Evolutionary conservation across 2,113 vertebrate genomes (phyloP).

Genomic region (Caracal caracal): DNA sequence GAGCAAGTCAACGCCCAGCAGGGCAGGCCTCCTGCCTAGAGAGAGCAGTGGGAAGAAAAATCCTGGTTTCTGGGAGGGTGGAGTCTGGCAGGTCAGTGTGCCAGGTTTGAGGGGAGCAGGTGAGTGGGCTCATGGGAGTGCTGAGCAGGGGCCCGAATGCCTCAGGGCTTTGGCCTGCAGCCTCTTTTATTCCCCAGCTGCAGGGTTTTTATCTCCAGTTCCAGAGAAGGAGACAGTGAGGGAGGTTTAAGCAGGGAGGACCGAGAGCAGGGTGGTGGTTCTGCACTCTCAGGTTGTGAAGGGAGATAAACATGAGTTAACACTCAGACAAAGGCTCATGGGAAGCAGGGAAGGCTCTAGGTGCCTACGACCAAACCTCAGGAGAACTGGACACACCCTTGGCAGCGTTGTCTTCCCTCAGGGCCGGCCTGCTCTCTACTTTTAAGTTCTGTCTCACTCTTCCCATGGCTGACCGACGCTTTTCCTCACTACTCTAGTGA

Average conservation of each 20-base stretch:
- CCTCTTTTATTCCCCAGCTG: background rate
- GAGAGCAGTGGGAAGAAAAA: background rate
- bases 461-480: accelerated
- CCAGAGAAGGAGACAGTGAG: background rate
- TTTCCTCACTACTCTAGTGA: background rate
- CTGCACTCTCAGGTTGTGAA: background rate
- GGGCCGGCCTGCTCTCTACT: background rate
- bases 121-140: background rate
- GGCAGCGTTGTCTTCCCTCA: too few relatives aligned
- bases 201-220: background rate
- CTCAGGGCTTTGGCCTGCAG: background rate
- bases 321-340: background rate
- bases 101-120: background rate
- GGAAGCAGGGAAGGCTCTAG: background rate
- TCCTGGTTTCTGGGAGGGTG: background rate
- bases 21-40: background rate
- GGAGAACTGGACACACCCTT: background rate
- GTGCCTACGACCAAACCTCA: background rate
- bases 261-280: background rate
- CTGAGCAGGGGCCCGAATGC: background rate
- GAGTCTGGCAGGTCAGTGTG: background rate
- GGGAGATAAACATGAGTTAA: background rate
- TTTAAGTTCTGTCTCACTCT: background rate
- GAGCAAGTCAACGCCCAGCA: accelerated
- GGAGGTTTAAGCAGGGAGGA: background rate